A percentile compares a stretch with the other conserved stretches of the same genome.
Conservation (phyloP, 2,797 vertebrate species). For the Anas flavirostris region DNA sequence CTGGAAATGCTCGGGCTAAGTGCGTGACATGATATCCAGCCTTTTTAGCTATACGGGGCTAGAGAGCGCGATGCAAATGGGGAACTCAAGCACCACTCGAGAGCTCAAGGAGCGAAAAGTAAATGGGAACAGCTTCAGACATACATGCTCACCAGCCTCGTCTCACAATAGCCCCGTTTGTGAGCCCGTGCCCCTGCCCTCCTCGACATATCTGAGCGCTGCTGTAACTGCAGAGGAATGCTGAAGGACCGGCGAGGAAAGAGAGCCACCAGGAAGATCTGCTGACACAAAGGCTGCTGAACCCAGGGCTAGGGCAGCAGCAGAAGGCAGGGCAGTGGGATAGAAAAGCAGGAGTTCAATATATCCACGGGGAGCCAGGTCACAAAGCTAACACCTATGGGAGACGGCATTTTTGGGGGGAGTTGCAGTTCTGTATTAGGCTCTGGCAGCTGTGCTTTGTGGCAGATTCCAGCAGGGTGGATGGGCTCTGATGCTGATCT, state of each 20-base stretch:
- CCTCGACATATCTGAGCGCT: neutral
- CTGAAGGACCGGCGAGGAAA: neutral
- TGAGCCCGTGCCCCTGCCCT: neutral
- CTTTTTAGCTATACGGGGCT: neutral
- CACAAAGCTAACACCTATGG: neutral
- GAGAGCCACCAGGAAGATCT: neutral
- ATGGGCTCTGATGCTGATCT: neutral
- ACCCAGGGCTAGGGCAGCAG: neutral
- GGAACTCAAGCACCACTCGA: neutral
- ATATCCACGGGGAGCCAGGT: neutral
- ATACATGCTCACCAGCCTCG: rapidly evolving
- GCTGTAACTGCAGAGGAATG: neutral
- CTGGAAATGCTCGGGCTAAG: neutral
- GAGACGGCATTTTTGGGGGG: neutral
- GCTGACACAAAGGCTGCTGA: neutral
- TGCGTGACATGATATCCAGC: rapidly evolving
- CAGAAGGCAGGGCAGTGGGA: neutral
- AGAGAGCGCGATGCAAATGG: neutral
- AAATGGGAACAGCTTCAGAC: neutral
- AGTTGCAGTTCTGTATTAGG: neutral
- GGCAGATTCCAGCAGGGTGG: neutral
- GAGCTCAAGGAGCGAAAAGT: neutral
- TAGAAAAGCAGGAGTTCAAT: neutral
- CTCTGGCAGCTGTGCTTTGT: neutral
- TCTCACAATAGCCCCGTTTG: neutral